Base-by-base conservation (phyloP, 2,797 vertebrate genomes). In the Myiotriccus ornatus region DNA sequence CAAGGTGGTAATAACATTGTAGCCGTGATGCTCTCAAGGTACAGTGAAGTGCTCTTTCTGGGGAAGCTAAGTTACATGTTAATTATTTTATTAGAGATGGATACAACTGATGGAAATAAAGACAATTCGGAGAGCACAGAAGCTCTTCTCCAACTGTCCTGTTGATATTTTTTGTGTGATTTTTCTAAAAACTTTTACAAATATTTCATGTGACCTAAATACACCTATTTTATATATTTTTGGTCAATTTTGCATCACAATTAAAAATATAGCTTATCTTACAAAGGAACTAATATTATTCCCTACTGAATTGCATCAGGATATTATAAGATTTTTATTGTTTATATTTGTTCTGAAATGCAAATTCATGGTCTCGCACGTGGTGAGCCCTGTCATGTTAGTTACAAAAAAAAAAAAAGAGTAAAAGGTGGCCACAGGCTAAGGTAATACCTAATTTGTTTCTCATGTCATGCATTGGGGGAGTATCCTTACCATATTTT, bases 321-420 rank as follows among this genome's bases (percentile, higher is more conserved):
- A 87, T 74, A 67, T 30, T 80, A 80, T 71, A 74, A 64, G 28
- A n/a, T 65, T 50, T 13, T 69, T 92, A n/a, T 30, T 37, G 32
- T 93, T 77, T 85, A 53, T 68, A 4, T 95, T 87, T 91, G 37
- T 75, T 92, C 53, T 80, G 46, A 94, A 96, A 87, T 88, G 87
- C 60, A 87, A 60, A 89, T 87, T 87, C 34, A 12, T 60, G n/a
- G 64, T 85, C 56, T 30, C 64, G 77, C 41, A 28, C 25, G 23
- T 35, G 41, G 28, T 56, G 52, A 74, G n/a, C 55, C 46, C 47
- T 83, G 63, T 84, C 67, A 41, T 9, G 7, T 76, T 76, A 56
- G 46, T 39, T 89, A 32, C n/a, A 71, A 41, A 4, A 55, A 55
- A 87, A 95, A 79, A 46, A 90, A 57, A 53, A 59, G 35, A 76